Evolutionary conservation across 2,797 vertebrate species (phyloP).

Genomic region (Sebastes itinus): DNA sequence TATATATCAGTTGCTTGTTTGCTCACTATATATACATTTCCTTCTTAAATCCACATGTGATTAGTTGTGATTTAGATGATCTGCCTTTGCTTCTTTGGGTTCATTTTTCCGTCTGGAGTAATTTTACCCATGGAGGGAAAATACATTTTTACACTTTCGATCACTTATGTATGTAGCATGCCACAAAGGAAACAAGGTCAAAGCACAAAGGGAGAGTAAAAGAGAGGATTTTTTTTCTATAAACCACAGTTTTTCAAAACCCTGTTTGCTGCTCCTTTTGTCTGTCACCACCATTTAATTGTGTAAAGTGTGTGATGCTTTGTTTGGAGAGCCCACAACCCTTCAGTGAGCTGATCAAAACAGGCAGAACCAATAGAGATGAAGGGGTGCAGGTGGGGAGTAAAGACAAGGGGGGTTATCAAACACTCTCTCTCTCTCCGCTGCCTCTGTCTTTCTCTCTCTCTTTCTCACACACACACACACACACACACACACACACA

Average conservation of each 20-base stretch:
- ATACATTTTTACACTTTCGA: not conserved
- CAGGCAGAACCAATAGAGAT: constrained; percentile 42
- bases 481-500: not conserved
- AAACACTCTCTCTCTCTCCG: constrained; percentile 4
- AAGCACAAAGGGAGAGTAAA: constrained; percentile 5
- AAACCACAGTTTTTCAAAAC: not conserved
- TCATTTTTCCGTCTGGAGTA: not conserved
- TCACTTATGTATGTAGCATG: not conserved
- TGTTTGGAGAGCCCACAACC: constrained; percentile 11
- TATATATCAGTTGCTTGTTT: not conserved
- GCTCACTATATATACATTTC: not conserved
- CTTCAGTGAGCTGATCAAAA: constrained; percentile 44
- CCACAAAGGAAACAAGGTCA: constrained; percentile 7
- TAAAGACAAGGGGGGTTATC: constrained; percentile 34
- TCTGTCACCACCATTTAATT: constrained; percentile 41
- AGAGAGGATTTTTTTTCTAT: constrained; percentile 1
- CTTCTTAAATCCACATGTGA: not conserved
- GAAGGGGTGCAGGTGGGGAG: constrained; percentile 31
- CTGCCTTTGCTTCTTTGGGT: not conserved
- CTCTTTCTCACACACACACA: not conserved
- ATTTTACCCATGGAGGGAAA: not conserved
- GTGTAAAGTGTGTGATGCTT: constrained; percentile 26
- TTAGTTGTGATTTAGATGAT: not conserved
- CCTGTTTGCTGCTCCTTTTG: constrained; percentile 37
- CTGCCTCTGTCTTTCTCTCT: not conserved